Conservation (phyloP, 1,140 invertebrate species). For the Drosophila prosaltans region DNA sequence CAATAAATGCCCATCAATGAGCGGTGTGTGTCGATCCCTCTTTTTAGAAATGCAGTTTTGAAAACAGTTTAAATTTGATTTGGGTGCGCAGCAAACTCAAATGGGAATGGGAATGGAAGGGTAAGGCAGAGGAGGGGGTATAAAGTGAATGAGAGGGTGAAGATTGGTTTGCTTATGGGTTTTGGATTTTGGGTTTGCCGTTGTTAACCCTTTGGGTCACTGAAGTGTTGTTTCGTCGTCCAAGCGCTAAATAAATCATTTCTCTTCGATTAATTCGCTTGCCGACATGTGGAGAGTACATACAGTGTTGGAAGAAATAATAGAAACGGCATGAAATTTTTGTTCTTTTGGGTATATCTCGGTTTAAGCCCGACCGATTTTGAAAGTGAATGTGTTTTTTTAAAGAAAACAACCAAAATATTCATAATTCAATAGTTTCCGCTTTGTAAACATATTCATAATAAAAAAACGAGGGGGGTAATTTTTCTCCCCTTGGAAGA, state of each 20-base stretch:
- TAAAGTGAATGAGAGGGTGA: not conserved
- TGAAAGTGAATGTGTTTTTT: too few species aligned
- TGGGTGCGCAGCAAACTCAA: slow-evolving; percentile 52
- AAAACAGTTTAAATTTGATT: slow-evolving; percentile 82
- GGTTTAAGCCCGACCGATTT: too few species aligned
- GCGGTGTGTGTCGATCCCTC: slow-evolving; percentile 29
- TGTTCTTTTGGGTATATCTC: too few species aligned
- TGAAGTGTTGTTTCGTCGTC: slow-evolving; percentile 56
- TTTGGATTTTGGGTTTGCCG: slow-evolving; percentile 2
- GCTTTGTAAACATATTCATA: too few species aligned
- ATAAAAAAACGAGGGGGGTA: too few species aligned
- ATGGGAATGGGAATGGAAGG: not conserved
- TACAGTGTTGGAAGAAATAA: too few species aligned
- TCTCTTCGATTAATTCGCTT: slow-evolving; percentile 83
- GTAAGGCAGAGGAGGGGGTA: slow-evolving; percentile 4
- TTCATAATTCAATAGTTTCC: too few species aligned
- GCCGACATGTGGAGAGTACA: slow-evolving; percentile 77
- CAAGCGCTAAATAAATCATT: slow-evolving; percentile 83
- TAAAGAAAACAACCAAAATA: too few species aligned
- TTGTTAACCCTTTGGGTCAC: slow-evolving; percentile 65
- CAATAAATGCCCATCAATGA: slow-evolving; percentile 78
- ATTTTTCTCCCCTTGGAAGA: too few species aligned
- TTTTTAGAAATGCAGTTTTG: slow-evolving; percentile 63
- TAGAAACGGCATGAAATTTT: too few species aligned
- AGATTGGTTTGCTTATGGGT: slow-evolving; percentile 8